Base-by-base conservation (phyloP, 64 coral and sea anemone genomes). In the Porites lutea region DNA sequence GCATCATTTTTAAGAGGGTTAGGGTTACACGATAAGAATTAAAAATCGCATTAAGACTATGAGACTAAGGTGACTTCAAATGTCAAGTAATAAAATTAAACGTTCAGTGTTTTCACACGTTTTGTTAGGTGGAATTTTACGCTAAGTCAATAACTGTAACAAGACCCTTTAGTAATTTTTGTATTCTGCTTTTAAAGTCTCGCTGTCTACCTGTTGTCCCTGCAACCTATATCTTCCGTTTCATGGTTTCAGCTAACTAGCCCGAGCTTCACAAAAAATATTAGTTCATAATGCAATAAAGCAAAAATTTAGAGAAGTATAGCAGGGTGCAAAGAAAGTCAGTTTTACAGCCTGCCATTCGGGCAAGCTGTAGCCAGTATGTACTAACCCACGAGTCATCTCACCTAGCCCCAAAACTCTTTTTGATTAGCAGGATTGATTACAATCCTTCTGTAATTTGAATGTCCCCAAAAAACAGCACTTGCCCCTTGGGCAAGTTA, bases 101-200 rank as follows among this genome's bases (percentile, higher is more conserved):
- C 81, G 53, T 68, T 69, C 49, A 45, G 21, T 84, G 48, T 84
- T 84, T 84, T 84, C 63, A 21, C 61, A 84, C 62, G 81, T 84
- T 84, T 84, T 84, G 79, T 78, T 78, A 47, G 75, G 19, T 47
- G 47, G 75, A 20, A 52, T 78, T 52, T 78, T 58, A 78, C 75
- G 75, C 75, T 78, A 78, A 78, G 75, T 84, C 63, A 68, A 84
- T 69, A 68, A 84, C 44, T 84, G 81, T 84, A 68, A 84, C 81
- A 84, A 84, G 81, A 68, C 13, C 47, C 48, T 70, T 45, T 49
- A 16, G 37, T 84, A 84, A 84, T 68, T 84, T 84, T 65, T 14
- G 52, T 46, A 63, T 61, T 84, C 69, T 45, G 19, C 47, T 37
- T 37, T 68, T 84, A 47, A 69, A 84, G 52, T 20, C 19, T 45